Percentiles rank a stretch among this genome's conserved stretches.
Evolutionary conservation across 2,888 invertebrate genomes (phyloP).

Genomic region (Cryptocephalus moraei): DNA sequence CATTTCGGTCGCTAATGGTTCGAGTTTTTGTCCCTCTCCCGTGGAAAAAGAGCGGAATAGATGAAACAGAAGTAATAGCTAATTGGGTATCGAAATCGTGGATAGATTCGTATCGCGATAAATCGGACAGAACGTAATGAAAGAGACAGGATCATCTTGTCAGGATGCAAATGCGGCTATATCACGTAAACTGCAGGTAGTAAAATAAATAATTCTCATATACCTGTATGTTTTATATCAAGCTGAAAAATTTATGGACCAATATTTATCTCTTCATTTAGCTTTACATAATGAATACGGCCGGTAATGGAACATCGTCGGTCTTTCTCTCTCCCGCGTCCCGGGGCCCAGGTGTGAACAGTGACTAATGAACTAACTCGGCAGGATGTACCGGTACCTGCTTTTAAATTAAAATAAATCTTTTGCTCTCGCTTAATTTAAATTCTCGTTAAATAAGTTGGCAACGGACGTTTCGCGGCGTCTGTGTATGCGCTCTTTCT

Average conservation of each 20-base stretch:
- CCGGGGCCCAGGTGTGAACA: conserved; percentile 22
- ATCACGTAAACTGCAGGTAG: conserved; percentile 10
- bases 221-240: conserved; percentile 10
- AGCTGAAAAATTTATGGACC: conserved; percentile 9
- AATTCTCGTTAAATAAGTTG: conserved; percentile 11
- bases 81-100: too few relatives aligned
- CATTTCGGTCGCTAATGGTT: too few relatives aligned
- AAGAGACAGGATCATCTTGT: conserved; percentile 17
- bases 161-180: conserved; percentile 11
- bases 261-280: conserved; percentile 9
- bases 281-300: conserved; percentile 13
- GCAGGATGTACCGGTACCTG: conserved; percentile 21
- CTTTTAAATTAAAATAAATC: conserved; percentile 22
- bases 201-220: conserved; percentile 9
- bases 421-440: conserved; percentile 15
- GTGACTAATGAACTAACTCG: conserved; percentile 20
- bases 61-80: too few relatives aligned
- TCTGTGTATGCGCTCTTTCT: not conserved
- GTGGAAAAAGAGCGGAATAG: too few relatives aligned
- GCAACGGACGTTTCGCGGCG: not conserved
- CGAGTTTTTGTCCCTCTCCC: too few relatives aligned
- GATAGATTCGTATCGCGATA: too few relatives aligned
- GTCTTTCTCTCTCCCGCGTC: conserved; percentile 9
- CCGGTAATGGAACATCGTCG: conserved; percentile 16
- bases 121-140: not conserved